These are phyloP conservation scores for Centropyge bicolor DNA, from an alignment of 2,797 vertebrate species.

Conservation along the genomic window DNA sequence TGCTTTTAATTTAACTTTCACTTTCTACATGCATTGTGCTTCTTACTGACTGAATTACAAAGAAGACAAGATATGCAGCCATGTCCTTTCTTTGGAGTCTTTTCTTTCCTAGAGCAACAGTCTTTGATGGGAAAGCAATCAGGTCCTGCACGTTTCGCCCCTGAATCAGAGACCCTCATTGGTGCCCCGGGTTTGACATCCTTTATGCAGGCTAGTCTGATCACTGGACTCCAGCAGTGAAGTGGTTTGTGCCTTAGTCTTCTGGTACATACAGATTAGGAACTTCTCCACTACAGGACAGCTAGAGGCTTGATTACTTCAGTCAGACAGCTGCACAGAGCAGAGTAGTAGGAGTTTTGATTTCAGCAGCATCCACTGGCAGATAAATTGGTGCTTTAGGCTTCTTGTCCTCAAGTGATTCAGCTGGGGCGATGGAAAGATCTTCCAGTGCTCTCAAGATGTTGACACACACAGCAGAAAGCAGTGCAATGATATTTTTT, in stretches of 20 bases:
- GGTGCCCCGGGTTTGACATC: conserved; percentile 16
- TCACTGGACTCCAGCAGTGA: conserved; percentile 37
- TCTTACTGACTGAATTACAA: conserved; percentile 50
- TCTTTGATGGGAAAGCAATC: conserved; percentile 57
- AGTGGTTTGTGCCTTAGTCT: conserved; percentile 39
- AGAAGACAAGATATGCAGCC: conserved; percentile 39
- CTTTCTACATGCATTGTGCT: conserved; percentile 36
- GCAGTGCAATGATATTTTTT: neutral
- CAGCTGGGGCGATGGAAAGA: neutral
- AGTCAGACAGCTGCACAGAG: conserved; percentile 20
- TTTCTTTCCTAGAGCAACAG: conserved; percentile 31
- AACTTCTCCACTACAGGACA: conserved; percentile 33
- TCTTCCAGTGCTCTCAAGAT: conserved; percentile 19
- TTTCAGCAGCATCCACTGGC: conserved; percentile 23
- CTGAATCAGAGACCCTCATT: conserved; percentile 37
- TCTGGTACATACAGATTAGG: conserved; percentile 34
- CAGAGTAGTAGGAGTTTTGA: conserved; percentile 25
- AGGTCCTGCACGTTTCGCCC: conserved; percentile 29
- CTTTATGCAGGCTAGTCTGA: conserved; percentile 36
- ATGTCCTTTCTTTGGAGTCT: conserved; percentile 21
- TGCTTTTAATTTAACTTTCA: conserved; percentile 59
- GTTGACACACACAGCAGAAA: conserved; percentile 19
- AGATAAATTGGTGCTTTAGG: conserved; percentile 33
- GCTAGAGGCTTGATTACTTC: conserved; percentile 48
- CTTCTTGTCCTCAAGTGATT: conserved; percentile 34